Conservation (phyloP, 1,140 invertebrate species). For the Steinernema khuongi region DNA sequence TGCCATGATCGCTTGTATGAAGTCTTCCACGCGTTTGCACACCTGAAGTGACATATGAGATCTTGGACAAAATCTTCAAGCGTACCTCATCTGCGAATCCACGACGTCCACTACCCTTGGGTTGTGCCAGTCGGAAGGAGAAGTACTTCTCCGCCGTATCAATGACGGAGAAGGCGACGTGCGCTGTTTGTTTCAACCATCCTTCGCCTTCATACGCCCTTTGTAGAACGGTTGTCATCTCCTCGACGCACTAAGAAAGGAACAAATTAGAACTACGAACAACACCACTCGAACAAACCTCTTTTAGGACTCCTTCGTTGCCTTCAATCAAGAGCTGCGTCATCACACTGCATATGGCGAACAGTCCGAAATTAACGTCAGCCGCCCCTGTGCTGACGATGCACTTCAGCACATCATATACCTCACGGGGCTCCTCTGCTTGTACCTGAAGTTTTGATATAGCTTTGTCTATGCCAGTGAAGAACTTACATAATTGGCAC, state of each 20-base stretch:
- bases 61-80: not conserved
- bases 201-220: constrained; percentile 24
- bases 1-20: not conserved
- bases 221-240: constrained; percentile 28
- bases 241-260: constrained; percentile 27
- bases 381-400: constrained; percentile 19
- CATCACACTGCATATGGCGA: not conserved
- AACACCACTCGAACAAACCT: not conserved
- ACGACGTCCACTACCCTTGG: not conserved
- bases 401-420: constrained; percentile 23
- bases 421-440: not conserved
- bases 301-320: constrained; percentile 19
- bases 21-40: not conserved
- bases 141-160: constrained; percentile 50
- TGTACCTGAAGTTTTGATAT: constrained; percentile 7
- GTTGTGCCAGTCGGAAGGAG: not conserved
- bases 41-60: not conserved
- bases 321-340: constrained; percentile 13
- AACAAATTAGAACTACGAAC: not conserved
- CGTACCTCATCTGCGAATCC: not conserved
- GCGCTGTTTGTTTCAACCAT: constrained; percentile 32
- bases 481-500: not conserved
- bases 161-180: constrained; percentile 38
- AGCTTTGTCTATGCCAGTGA: not conserved
- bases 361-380: not conserved